Base-by-base conservation (phyloP, 2,113 vertebrate species). In the Myotis davidii region DNA sequence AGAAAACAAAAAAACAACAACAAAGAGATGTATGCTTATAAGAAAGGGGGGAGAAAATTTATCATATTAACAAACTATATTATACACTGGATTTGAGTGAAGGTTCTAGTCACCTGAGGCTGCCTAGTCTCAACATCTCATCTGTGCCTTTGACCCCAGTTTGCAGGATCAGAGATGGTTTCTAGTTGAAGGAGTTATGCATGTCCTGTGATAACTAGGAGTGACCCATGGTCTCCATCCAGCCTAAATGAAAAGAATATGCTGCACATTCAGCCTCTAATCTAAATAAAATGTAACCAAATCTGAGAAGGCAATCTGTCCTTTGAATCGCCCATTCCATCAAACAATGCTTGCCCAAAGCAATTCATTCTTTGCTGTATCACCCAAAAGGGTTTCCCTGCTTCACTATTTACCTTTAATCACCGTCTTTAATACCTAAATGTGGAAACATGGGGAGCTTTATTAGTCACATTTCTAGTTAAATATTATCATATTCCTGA, bases 401-500 rank as follows among this genome's bases (percentile, higher is more conserved):
- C 86, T 97, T 95, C 94, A 92, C 78, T 90, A 74, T 0, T 0
- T 94, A 97, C 78, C 50, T 97, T 88, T 95, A 92, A 93, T 98
- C 95, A 88, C 29, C 91, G 25, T 4, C 0, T 88, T 92, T 86
- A 96, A 86, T 96, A 97, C 67, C 82, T 95, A 93, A 96, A 96
- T 96, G 67, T 95, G 83, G 90, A 94, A 88, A 95, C 0, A 0
- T 25, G 59, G 54, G 90, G 90, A 93, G 95, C 84, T 98, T 98
- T 98, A 98, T 97, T 98, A 98, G 98, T 98, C 93, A 97, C 93
- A 98, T 97, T 97, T 98, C 95, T 97, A 45, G 93, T 96, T 97
- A 96, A 96, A 96, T 97, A 98, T 98, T 97, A 96, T 91, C 59
- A 89, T 91, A 37, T 18, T 87, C 96, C 74, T 94, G 39, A 42